Base-by-base conservation (phyloP, 2,888 invertebrate genomes). In the Erebia aethiops region DNA sequence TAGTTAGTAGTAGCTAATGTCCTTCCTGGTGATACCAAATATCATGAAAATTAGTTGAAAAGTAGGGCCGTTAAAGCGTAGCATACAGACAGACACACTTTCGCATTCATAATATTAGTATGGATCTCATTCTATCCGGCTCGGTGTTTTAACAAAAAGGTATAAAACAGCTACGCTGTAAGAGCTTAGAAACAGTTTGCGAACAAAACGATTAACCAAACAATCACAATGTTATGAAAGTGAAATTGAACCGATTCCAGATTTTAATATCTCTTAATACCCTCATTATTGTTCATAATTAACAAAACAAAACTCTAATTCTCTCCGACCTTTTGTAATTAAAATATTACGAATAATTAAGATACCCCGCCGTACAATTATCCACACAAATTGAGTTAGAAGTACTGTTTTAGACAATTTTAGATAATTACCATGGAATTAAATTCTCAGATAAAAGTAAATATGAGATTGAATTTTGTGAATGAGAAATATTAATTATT, bases 261-360 rank as follows among this genome's bases (percentile, higher is more conserved):
- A 65, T 72, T 71, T 67, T 70, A 72, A 70, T 71, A 76, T 71
- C 68, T 68, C 69, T 49, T 72, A 68, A 74, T 70, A 67, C 71
- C 69, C 69, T 72, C 67, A 76, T 76, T 74, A 71, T 71, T 70
- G 70, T 76, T 74, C 74, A 54, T 72, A 75, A 76, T 76, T 76
- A 74, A 74, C 65, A 73, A 74, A 75, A 75, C 71, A 73, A 62
- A 73, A 73, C 70, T 71, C 65, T 54, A 69, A 72, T 67, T 63
- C 71, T 26, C 69, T 21, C 73, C 70, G 71, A 72, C 74, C 75
- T 72, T 73, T 72, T 72, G 71, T 74, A 76, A 77, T 76, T 77
- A 75, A 76, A 75, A 73, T 76, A 75, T 74, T 71, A 67, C 66
- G 72, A 69, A 71, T 73, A 75, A 77, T 77, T 71, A 71, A 70